Evolutionary conservation across 2,797 vertebrate genomes (phyloP).

Genomic region (Muscicapa comitata): DNA sequence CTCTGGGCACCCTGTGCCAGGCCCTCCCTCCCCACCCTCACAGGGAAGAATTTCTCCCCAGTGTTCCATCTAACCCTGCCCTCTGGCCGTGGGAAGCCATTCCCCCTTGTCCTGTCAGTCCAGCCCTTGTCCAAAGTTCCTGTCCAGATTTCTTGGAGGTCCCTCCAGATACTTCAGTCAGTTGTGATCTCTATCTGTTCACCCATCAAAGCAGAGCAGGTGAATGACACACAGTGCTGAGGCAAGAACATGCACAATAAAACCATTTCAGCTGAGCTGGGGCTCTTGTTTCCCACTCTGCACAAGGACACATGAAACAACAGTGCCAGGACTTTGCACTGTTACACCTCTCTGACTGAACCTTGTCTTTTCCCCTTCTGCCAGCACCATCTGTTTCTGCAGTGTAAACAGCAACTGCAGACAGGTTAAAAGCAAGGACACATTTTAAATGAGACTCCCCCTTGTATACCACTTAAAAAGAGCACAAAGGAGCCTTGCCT

Average conservation of each 20-base stretch:
- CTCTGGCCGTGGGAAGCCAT: not conserved
- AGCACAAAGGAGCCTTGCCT: not conserved
- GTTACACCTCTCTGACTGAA: not conserved
- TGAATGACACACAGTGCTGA: not conserved
- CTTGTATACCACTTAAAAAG: not conserved
- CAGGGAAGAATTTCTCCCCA: too few relatives aligned
- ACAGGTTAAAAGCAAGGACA: constrained; percentile 17
- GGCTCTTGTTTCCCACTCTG: not conserved
- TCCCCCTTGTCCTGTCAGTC: not conserved
- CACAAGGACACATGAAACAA: not conserved
- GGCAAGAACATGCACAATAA: not conserved
- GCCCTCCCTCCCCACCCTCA: not conserved
- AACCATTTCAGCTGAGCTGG: not conserved
- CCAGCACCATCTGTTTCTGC: constrained; percentile 33
- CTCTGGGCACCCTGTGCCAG: not conserved
- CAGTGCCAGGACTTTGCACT: not conserved
- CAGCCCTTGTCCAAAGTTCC: not conserved
- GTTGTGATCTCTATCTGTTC: not conserved
- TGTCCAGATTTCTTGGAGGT: not conserved
- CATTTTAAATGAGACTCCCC: not conserved
- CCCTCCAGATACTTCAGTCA: not conserved
- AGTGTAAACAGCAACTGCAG: not conserved
- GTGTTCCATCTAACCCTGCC: not conserved
- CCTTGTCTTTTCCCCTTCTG: not conserved
- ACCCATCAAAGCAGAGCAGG: not conserved